Percentiles rank a stretch among this genome's conserved stretches.
Conservation (phyloP, 2,888 invertebrate species). For the Strigamia maritima region DNA sequence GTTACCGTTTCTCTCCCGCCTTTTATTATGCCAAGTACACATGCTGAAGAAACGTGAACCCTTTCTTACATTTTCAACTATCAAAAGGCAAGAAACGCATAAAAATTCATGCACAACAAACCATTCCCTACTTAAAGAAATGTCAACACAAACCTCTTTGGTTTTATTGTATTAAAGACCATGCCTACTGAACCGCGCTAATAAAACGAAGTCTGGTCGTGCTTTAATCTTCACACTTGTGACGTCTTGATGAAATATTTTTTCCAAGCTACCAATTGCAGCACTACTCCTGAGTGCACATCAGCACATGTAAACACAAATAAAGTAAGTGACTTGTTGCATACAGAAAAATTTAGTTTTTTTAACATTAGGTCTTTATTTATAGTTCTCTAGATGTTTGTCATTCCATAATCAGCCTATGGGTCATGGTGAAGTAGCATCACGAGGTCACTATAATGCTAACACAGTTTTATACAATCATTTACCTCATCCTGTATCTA, state of each 20-base stretch:
- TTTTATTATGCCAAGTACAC: conserved; percentile 20
- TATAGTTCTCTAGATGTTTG: no score
- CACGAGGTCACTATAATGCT: no score
- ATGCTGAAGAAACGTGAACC: neutral
- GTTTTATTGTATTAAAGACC: conserved; percentile 17
- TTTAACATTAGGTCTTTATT: no score
- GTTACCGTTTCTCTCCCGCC: conserved; percentile 9
- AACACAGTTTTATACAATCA: no score
- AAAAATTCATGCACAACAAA: conserved; percentile 24
- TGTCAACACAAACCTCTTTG: conserved; percentile 20
- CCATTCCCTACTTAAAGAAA: neutral
- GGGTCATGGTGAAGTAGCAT: no score
- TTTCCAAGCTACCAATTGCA: neutral
- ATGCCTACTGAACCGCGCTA: neutral
- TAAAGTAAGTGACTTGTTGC: no score
- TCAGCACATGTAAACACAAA: no score
- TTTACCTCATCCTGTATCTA: no score
- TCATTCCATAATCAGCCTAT: no score
- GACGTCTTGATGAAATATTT: neutral
- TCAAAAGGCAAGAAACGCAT: conserved; percentile 30
- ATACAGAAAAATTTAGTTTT: no score
- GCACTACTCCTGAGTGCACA: no score
- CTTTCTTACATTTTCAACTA: conserved; percentile 1
- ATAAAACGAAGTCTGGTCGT: neutral
- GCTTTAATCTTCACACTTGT: neutral